These are phyloP conservation scores for Poicephalus meyeri DNA, from an alignment of 2,113 vertebrate genomes.

Conservation along the genomic window DNA sequence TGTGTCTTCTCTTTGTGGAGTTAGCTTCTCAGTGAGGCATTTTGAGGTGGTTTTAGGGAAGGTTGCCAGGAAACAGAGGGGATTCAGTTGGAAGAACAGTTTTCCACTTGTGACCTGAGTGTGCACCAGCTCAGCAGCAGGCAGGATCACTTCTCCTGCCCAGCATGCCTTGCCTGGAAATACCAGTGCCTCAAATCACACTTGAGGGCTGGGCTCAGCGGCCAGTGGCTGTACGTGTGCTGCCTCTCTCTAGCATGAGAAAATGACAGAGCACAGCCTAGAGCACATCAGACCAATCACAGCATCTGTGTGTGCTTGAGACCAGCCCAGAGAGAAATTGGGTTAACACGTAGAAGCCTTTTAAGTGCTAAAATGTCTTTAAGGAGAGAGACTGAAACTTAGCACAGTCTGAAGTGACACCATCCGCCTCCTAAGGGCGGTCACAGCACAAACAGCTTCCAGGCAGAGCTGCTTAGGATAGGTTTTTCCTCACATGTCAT, in stretches of 20 bases:
- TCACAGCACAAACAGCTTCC: neutral
- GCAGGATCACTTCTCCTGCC: neutral
- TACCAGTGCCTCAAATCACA: neutral
- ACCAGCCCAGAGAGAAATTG: neutral
- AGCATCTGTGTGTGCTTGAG: neutral
- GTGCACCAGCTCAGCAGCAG: neutral
- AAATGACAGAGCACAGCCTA: neutral
- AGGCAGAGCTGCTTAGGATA: neutral
- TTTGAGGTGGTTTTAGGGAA: neutral
- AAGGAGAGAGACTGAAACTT: neutral
- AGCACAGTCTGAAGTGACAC: neutral
- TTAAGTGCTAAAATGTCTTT: neutral
- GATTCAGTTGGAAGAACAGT: neutral
- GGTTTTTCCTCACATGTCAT: fast-evolving
- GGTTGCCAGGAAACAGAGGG: neutral
- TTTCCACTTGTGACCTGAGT: neutral
- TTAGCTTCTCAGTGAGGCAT: neutral
- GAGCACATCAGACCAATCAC: neutral
- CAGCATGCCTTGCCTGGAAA: neutral
- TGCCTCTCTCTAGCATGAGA: neutral
- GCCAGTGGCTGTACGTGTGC: neutral
- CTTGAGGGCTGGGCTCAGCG: neutral
- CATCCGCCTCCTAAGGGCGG: neutral
- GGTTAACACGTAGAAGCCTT: neutral
- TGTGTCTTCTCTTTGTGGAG: neutral